These are phyloP conservation scores for Microtus pennsylvanicus DNA, from an alignment of 2,113 vertebrate genomes.

Conservation along the genomic window DNA sequence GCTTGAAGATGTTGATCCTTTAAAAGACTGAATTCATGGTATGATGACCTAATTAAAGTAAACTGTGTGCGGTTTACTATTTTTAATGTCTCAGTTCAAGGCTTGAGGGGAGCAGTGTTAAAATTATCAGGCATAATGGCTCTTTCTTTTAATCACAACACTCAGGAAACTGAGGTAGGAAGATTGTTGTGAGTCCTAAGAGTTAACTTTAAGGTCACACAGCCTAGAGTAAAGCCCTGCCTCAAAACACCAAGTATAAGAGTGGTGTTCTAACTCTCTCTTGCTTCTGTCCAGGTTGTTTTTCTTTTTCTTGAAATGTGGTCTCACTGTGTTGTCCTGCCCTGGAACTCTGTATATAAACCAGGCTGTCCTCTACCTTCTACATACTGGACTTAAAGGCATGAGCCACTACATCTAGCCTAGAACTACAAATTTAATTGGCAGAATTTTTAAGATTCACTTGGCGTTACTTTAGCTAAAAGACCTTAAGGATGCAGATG, in stretches of 20 bases:
- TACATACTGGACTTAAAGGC: neutral
- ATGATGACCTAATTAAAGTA: slow-evolving; percentile 59
- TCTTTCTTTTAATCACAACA: neutral
- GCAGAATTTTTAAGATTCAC: slow-evolving; percentile 24
- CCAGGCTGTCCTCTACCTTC: neutral
- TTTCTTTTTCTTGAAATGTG: neutral
- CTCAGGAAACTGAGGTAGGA: neutral
- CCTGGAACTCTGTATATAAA: neutral
- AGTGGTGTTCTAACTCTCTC: neutral
- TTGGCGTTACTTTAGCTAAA: neutral
- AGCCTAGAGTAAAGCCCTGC: neutral
- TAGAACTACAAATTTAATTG: slow-evolving; percentile 53
- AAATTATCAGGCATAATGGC: neutral
- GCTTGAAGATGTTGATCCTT: slow-evolving; percentile 28
- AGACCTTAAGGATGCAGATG: slow-evolving; percentile 21
- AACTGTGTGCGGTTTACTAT: slow-evolving; percentile 5
- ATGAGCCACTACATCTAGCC: neutral
- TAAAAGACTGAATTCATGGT: slow-evolving; percentile 46
- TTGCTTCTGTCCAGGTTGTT: no score
- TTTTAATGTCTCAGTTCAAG: slow-evolving; percentile 67
- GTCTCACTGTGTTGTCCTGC: neutral
- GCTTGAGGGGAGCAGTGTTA: neutral
- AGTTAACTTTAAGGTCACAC: neutral
- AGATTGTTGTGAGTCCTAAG: neutral
- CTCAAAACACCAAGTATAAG: slow-evolving; percentile 36